These are phyloP conservation scores for Falcunculus frontatus DNA, from an alignment of 2,113 vertebrate species.

Conservation along the genomic window DNA sequence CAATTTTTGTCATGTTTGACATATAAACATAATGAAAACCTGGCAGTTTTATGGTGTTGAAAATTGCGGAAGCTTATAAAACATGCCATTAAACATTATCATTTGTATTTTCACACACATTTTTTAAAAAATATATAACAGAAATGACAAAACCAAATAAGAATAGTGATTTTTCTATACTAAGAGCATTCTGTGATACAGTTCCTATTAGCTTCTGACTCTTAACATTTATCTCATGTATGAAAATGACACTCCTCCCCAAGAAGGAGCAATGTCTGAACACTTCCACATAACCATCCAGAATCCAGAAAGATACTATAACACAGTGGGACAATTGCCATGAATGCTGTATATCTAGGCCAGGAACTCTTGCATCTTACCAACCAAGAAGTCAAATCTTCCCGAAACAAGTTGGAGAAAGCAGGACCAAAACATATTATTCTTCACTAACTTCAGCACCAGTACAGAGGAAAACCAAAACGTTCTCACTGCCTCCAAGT, in stretches of 20 bases:
- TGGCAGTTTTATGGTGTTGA: not conserved
- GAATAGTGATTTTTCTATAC: not conserved
- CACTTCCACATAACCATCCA: not conserved
- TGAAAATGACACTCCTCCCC: not conserved
- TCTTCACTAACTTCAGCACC: not conserved
- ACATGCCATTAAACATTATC: not conserved
- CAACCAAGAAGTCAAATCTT: not conserved
- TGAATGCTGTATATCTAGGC: not conserved
- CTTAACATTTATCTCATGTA: not conserved
- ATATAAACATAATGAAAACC: not conserved
- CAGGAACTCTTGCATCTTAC: not conserved
- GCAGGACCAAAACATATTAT: not conserved
- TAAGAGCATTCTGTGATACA: not conserved
- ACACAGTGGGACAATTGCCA: not conserved
- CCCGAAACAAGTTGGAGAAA: not conserved
- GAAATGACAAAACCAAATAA: not conserved
- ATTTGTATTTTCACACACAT: not conserved
- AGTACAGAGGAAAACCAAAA: not conserved
- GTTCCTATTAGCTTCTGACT: not conserved
- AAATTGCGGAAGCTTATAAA: not conserved
- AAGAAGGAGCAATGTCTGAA: not conserved
- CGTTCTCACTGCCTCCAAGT: not conserved
- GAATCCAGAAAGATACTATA: not conserved
- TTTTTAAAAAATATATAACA: not conserved
- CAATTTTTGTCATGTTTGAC: not conserved